These are phyloP conservation scores for Acrocyrtus sp. DNA, from an alignment of 2,888 invertebrate genomes.

Conservation along the genomic window DNA sequence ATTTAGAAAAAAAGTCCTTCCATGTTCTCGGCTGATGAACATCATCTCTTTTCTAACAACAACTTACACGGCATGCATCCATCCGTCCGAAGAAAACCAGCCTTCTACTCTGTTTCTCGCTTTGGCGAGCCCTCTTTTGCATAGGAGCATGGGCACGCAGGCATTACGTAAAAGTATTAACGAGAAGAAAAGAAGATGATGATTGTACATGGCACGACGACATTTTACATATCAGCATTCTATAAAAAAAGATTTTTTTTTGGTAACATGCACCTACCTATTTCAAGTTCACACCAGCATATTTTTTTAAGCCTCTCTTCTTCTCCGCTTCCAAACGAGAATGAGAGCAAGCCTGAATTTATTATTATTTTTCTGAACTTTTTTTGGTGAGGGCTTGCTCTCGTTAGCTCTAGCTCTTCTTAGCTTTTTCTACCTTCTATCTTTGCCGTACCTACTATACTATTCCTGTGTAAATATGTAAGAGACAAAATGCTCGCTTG, in stretches of 20 bases:
- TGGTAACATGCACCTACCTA: constrained; percentile 1
- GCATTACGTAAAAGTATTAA: no score
- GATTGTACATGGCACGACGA: constrained; percentile 16
- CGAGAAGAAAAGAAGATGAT: constrained; percentile 19
- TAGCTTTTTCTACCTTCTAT: no score
- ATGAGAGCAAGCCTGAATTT: no score
- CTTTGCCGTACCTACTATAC: no score
- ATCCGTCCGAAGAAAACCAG: not conserved
- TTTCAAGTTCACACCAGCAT: constrained; percentile 43
- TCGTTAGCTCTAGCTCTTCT: no score
- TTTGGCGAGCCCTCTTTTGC: not conserved
- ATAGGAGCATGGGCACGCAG: no score
- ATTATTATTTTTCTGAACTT: not conserved
- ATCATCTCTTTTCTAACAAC: not conserved
- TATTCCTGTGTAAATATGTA: not conserved
- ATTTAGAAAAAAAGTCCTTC: not conserved
- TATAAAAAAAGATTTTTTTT: not conserved
- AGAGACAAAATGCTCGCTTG: not conserved
- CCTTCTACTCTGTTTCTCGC: no score
- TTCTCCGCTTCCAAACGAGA: no score
- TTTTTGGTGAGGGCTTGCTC: not conserved
- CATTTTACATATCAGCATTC: not conserved
- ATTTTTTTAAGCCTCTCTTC: not conserved
- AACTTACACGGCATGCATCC: no score
- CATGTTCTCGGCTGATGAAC: not conserved